Percentiles rank a stretch among this genome's conserved stretches.
Conservation (phyloP, 2,113 vertebrate genomes). For the Arenaria interpres region DNA sequence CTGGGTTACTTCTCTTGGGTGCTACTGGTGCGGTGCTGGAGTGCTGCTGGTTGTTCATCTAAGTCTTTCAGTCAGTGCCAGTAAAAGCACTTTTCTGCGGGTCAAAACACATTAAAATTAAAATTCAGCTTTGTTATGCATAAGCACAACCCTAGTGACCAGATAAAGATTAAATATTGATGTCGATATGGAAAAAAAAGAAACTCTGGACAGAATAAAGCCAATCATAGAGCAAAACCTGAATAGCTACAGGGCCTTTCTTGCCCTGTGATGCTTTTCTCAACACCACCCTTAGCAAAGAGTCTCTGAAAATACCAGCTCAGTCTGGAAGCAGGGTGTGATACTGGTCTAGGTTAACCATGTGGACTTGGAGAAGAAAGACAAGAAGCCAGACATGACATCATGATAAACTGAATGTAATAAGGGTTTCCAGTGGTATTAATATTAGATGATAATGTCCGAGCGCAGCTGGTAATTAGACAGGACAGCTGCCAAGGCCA, state of each 20-base stretch:
- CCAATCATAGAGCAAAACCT: background rate
- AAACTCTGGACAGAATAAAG: background rate
- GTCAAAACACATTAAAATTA: background rate
- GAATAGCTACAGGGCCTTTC: background rate
- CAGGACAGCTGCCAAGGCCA: slow-evolving; percentile 13
- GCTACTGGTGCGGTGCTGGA: background rate
- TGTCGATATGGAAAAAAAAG: background rate
- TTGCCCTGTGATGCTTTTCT: background rate
- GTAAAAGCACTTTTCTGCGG: background rate
- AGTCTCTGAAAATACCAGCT: background rate
- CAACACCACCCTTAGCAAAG: background rate
- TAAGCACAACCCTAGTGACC: no score
- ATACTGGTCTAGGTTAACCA: background rate
- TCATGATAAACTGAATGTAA: slow-evolving; percentile 37
- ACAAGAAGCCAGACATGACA: slow-evolving; percentile 35
- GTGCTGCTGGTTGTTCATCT: background rate
- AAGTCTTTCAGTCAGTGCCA: background rate
- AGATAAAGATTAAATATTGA: background rate
- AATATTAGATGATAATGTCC: slow-evolving; percentile 46
- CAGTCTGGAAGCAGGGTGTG: background rate
- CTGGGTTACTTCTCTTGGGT: background rate
- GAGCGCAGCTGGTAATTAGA: slow-evolving; percentile 14
- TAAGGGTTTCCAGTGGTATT: slow-evolving; percentile 9
- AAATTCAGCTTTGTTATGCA: background rate
- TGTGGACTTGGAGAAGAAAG: background rate